phyloP scores from a whole-genome alignment of 2,888 invertebrate species.

The Mythimna albipuncta region DNA sequence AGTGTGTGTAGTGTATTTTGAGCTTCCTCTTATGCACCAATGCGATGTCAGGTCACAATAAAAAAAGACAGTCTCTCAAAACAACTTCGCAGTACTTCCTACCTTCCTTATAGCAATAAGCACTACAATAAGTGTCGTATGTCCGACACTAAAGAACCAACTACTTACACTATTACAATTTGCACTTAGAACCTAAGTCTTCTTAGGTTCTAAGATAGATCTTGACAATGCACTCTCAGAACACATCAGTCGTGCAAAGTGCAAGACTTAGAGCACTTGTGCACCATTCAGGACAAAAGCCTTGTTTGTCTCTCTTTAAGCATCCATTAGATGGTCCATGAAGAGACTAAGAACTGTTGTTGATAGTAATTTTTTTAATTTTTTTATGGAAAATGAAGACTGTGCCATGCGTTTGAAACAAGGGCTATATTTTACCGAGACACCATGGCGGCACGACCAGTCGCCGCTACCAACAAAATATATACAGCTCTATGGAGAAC shows the following conservation, averaged over 20 bases:
- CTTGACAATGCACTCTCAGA: slow-evolving; percentile 24
- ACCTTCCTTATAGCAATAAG: neutral
- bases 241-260: slow-evolving; percentile 25
- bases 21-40: too few species aligned
- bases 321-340: slow-evolving; percentile 6
- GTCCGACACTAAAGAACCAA: neutral
- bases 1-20: too few species aligned
- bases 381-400: neutral
- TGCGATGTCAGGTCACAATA: too few species aligned
- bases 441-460: too few species aligned
- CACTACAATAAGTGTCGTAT: neutral
- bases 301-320: slow-evolving; percentile 31
- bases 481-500: too few species aligned
- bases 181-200: neutral
- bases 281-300: slow-evolving; percentile 20
- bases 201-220: slow-evolving; percentile 12
- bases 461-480: too few species aligned
- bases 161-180: neutral
- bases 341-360: neutral
- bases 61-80: too few species aligned
- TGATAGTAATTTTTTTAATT: neutral
- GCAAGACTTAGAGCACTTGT: slow-evolving; percentile 2
- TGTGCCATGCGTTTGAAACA: neutral
- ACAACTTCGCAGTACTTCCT: too few species aligned
- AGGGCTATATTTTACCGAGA: too few species aligned